Conservation (phyloP, 2,888 invertebrate genomes). For the Opisthograptis luteolata region DNA sequence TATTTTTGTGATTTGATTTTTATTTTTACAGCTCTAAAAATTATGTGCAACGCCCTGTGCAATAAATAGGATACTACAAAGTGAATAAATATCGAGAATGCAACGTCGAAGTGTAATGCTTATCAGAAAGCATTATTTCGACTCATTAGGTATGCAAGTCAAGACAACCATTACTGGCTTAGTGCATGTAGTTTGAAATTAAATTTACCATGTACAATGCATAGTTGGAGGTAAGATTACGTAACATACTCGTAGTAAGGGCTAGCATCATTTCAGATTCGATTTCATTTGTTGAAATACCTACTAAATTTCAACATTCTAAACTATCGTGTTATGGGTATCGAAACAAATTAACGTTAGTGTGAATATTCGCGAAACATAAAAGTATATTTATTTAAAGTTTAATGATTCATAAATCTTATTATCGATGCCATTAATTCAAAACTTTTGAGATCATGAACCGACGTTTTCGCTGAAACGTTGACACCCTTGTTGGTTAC, state of each 20-base stretch:
- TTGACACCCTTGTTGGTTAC: conserved; percentile 32
- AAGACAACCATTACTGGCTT: conserved; percentile 38
- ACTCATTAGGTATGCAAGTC: conserved; percentile 47
- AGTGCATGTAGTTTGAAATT: conserved; percentile 38
- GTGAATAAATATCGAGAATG: no score
- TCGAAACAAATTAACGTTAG: no score
- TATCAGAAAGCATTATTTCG: conserved; percentile 43
- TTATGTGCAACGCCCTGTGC: no score
- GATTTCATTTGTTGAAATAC: background rate
- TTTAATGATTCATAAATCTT: background rate
- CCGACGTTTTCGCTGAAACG: conserved; percentile 25
- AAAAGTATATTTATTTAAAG: background rate
- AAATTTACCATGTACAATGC: conserved; percentile 27
- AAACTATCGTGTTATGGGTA: no score
- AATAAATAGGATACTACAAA: no score
- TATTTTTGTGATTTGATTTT: no score
- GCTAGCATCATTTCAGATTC: background rate
- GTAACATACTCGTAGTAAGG: background rate
- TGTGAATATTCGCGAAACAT: no score
- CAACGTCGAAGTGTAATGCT: conserved; percentile 25
- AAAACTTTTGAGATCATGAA: conserved; percentile 8
- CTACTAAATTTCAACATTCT: background rate
- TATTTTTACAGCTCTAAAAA: no score
- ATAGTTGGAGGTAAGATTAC: background rate
- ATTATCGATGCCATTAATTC: conserved; percentile 27